Evolutionary conservation across 2,797 vertebrate species (phyloP).

Genomic region (Carapus acus): DNA sequence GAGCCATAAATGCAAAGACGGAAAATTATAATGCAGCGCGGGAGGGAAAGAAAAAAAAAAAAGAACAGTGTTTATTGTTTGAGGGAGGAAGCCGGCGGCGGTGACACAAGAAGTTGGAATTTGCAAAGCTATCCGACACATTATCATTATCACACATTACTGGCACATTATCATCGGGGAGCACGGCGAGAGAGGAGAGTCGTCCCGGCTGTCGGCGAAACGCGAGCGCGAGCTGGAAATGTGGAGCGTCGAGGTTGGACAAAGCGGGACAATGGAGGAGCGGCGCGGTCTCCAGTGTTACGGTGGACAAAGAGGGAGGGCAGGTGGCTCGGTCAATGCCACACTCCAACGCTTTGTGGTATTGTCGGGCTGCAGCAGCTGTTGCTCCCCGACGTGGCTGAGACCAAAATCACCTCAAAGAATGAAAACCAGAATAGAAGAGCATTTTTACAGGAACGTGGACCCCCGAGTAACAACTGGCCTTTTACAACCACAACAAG

Average conservation of each 20-base stretch:
- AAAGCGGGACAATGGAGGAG: conserved; percentile 46
- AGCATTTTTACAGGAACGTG: conserved; percentile 23
- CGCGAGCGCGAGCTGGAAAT: too few species aligned
- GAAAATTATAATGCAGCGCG: conserved; percentile 25
- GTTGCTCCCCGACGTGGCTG: conserved; percentile 47
- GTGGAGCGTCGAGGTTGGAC: conserved; percentile 28
- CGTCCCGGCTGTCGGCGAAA: too few species aligned
- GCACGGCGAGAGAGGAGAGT: too few species aligned
- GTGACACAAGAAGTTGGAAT: conserved; percentile 27
- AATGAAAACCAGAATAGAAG: conserved; percentile 41
- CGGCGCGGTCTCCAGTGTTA: conserved; percentile 47
- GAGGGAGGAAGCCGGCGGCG: conserved; percentile 26
- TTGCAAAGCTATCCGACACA: conserved; percentile 43
- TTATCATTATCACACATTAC: too few species aligned
- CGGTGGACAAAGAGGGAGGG: conserved; percentile 58
- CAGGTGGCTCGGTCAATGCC: conserved; percentile 66
- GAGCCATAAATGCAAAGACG: conserved; percentile 61
- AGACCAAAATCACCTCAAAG: conserved; percentile 42
- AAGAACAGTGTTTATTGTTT: conserved; percentile 59
- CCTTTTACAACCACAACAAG: neutral
- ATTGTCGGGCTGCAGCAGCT: conserved; percentile 64
- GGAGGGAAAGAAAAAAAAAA: too few species aligned
- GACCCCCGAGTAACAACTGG: conserved; percentile 13
- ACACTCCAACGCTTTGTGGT: conserved; percentile 61
- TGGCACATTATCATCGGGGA: conserved; percentile 3